phyloP scores from a whole-genome alignment of 53 echinoderm and acorn worm genomes.

The Actinopyga echinites region DNA sequence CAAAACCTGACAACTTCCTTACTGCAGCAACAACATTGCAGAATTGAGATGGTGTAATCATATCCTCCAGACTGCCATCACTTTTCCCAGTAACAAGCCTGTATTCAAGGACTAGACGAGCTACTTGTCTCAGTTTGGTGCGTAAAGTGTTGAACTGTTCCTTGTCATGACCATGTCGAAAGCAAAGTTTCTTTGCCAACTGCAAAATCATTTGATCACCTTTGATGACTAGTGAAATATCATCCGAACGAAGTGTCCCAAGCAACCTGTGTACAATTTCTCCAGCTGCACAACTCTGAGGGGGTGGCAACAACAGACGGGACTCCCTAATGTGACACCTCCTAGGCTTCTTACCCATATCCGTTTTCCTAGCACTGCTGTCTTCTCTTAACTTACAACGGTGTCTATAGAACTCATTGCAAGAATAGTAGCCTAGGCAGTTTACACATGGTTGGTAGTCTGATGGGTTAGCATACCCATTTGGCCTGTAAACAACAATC shows the following conservation, averaged over 20 bases:
- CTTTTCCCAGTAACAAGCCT: slow-evolving; percentile 26
- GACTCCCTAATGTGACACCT: background rate
- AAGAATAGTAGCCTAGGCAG: slow-evolving; percentile 56
- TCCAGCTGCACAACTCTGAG: background rate
- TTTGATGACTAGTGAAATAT: slow-evolving; percentile 38
- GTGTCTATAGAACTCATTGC: slow-evolving; percentile 55
- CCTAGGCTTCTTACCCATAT: background rate
- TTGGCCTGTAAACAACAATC: slow-evolving; percentile 55
- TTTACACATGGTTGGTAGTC: slow-evolving; percentile 44
- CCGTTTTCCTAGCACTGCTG: background rate
- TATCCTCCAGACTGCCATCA: slow-evolving; percentile 25
- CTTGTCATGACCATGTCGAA: slow-evolving; percentile 38
- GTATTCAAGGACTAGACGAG: slow-evolving; percentile 35
- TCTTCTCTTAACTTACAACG: slow-evolving; percentile 12
- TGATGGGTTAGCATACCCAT: slow-evolving; percentile 19
- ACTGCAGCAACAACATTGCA: slow-evolving; percentile 47
- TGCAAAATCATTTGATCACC: slow-evolving; percentile 35
- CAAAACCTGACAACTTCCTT: slow-evolving; percentile 49
- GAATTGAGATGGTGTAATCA: slow-evolving; percentile 48
- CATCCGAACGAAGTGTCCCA: background rate
- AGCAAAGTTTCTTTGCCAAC: slow-evolving; percentile 25
- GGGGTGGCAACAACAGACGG: background rate
- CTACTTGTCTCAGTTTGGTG: slow-evolving; percentile 46
- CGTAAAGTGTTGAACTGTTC: slow-evolving; percentile 36
- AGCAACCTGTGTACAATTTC: background rate